Base-by-base conservation (phyloP, 2,113 vertebrate genomes). In the Mesocricetus auratus region DNA sequence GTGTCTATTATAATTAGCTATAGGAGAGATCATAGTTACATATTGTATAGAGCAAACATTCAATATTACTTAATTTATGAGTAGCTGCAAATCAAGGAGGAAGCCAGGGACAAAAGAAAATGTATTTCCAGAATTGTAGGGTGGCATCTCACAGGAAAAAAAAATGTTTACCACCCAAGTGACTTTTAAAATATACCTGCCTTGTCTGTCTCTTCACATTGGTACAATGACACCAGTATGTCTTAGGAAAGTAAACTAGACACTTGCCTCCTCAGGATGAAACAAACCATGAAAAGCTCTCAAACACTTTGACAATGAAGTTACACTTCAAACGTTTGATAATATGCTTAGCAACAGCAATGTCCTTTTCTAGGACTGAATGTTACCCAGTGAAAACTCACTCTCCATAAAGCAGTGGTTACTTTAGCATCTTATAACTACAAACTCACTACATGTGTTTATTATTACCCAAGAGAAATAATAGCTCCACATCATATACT, bases 271-370 rank as follows among this genome's bases (percentile, higher is more conserved):
- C 22, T 86, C 62, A 62, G 86, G 71, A 96, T 89, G 39, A 91
- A 97, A 97, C 62, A 94, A 92, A 94, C 85, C 50, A 94, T 81
- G n/a, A 87, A 93, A 95, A 97, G 31, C 15, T 91, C 90, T 75
- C 73, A 56, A 78, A 87, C 85, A 56, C 62, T 97, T 24, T 47
- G 33, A 94, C 71, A 74, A 11, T 47, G 39, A 29, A 89, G 36
- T 86, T 93, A 74, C 87, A 36, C 17, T 73, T 64, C 78, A 87
- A 90, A 31, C 66, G 92, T 16, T 69, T 58, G 21, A 71, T 31
- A 56, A 90, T 77, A 74, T 33, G 22, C 58, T 85, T 86, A 77
- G 29, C 39, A 64, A n/a, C 62, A 88, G 60, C 31, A 83, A 81
- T 9, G 62, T 29, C 60, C 92, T 77, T 88, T 96, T 86, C 79